Base-by-base conservation (phyloP, 1,140 invertebrate genomes). In the Drosophila asahinai region DNA sequence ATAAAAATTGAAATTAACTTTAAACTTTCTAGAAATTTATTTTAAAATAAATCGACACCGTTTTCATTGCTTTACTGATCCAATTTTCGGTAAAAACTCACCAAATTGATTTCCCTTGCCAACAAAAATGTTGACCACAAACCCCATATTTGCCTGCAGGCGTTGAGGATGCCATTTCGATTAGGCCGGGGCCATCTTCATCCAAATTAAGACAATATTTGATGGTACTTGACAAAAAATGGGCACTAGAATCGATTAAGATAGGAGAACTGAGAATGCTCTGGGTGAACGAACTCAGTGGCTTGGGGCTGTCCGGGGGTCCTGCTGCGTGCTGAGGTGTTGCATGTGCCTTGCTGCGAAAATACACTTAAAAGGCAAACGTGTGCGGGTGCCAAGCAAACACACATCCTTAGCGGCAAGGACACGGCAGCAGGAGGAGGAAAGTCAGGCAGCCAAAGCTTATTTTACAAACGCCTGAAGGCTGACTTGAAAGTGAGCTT, bases 401-500 rank as follows among this genome's bases (percentile, higher is more conserved):
- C 64, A 84, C 58, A 59, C 43, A 54, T 52, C 60, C 42, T 72
- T 27, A 48, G 12, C 17, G 5, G 9, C 49, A 42, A 76, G 42
- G 63, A 66, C 59, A 70, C 58, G 61, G 61, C 72, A 27, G 40
- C 47, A 52, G 30, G 17, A 11, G 52, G 12, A 9, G 36, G n/a
- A 36, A 48, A 72, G 47, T 54, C 64, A 77, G 61, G 36, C 54
- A 57, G 54, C 54, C 52, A 71, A 73, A 80, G 83, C 83, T 87
- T 87, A 86, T 86, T 86, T 83, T 74, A 80, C 70, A 68, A 64
- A 51, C 68, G 80, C 77, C 80, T 57, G 54, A 57, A 78, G 68
- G 73, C 81, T 68, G 77, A 89, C 68, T 89, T 77, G 51, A 83
- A 81, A 81, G 63, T 61, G 63, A 78, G 64, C 80, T 62, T 66